phyloP scores from a whole-genome alignment of 2,113 vertebrate genomes.

The Elachura formosa region DNA sequence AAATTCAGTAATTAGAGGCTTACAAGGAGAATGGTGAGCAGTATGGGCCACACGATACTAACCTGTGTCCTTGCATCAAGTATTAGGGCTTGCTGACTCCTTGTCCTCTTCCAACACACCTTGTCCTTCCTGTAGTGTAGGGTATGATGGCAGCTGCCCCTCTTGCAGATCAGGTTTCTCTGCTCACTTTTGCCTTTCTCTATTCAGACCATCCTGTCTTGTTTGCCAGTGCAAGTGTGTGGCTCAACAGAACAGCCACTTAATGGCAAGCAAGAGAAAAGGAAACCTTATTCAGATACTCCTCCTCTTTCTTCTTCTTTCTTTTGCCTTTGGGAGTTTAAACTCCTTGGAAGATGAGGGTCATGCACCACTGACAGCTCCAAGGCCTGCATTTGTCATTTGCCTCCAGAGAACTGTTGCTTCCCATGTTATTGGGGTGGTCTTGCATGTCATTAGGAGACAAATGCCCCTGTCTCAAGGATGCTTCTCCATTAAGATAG shows the following conservation, averaged over 20 bases:
- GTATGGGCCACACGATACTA: neutral
- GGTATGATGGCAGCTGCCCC: neutral
- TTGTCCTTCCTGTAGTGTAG: neutral
- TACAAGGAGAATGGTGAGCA: neutral
- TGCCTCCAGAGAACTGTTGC: neutral
- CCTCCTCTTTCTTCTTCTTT: neutral
- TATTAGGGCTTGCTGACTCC: neutral
- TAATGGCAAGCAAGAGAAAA: neutral
- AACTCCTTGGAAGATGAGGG: neutral
- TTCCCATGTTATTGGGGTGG: neutral
- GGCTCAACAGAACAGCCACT: neutral
- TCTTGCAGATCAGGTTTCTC: neutral
- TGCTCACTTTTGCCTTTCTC: neutral
- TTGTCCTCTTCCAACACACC: neutral
- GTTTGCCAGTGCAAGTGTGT: neutral
- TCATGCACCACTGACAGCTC: neutral
- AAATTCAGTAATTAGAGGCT: neutral
- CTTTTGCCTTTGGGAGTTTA: neutral
- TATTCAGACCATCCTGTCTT: neutral
- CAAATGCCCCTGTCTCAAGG: neutral
- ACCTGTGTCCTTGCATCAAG: neutral
- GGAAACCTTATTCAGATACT: neutral
- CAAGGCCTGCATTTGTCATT: neutral
- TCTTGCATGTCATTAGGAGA: neutral
- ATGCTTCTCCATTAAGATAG: neutral